Base-by-base conservation (phyloP, 2,113 vertebrate genomes). In the Pollachius pollachius region DNA sequence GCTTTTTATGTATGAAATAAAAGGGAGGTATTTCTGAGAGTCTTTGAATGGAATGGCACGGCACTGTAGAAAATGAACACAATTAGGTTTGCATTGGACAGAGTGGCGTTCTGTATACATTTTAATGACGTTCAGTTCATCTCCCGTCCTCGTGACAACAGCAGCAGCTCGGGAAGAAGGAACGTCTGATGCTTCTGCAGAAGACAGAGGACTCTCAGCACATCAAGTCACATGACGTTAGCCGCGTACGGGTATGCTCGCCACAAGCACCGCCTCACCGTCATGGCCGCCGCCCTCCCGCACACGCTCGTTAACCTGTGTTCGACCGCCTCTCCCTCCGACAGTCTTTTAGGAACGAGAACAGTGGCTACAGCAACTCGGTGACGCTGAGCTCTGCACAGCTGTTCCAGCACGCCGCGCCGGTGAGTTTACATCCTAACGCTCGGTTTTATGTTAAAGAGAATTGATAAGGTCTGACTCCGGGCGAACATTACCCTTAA, bases 181-280 rank as follows among this genome's bases (percentile, higher is more conserved):
- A 98, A 1, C 84, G 95, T 77, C 93, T 95, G 9, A 65, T 97
- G 70, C 96, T 95, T 84, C 97, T 96, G 73, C 94, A 95, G 69
- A 99, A 93, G 79, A 81, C 95, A 52, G 96, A 98, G 4, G 95
- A 98, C 13, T 87, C 90, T 64, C 90, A 94, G 58, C 84, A 90
- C 59, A 48, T 48, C 41, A 96, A 94, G 85, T 90, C 94, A 25
- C 93, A 92, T 0, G 94, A 96, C 80, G 92, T 86, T 75, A 91
- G 77, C 84, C 92, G 91, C 74, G 90, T 93, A 60, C 91, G 95
- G 95, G 96, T 97, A 90, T 15, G 59, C 9, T 7, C 30, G 30
- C 30, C 30, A 7, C 30, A 34, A 34, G 4, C 6, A 34, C 30
- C 30, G 6, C 30, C 4, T 4, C 4, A 7, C 30, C 1, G 30